These are phyloP conservation scores for Antedon mediterranea DNA, from an alignment of 53 echinoderm and acorn worm genomes.

Conservation along the genomic window DNA sequence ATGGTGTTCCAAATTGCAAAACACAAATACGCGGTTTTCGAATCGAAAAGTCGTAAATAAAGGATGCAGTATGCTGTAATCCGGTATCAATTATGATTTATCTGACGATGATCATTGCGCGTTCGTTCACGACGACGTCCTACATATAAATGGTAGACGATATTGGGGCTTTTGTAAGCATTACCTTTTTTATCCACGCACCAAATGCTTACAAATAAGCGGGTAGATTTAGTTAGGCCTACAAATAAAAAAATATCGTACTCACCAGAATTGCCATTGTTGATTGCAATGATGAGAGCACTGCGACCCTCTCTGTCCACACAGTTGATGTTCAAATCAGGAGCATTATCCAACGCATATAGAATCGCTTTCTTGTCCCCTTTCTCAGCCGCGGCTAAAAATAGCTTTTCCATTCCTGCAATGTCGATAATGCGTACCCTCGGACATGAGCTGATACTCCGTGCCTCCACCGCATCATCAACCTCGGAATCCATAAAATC, in stretches of 20 bases:
- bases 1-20: too few relatives aligned
- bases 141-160: too few relatives aligned
- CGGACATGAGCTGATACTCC: background rate
- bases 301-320: constrained; percentile 75
- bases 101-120: too few relatives aligned
- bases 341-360: constrained; percentile 88
- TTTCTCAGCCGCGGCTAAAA: constrained; percentile 89
- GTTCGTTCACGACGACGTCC: too few relatives aligned
- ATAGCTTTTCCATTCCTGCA: constrained; percentile 69
- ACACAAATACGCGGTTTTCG: too few relatives aligned
- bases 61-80: too few relatives aligned
- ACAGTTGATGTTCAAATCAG: constrained; percentile 89
- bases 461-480: background rate
- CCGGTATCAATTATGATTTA: too few relatives aligned
- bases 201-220: background rate
- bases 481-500: background rate
- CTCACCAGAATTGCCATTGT: constrained; percentile 97
- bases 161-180: too few relatives aligned
- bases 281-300: constrained; percentile 81
- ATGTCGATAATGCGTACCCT: background rate
- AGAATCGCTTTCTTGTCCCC: constrained; percentile 96
- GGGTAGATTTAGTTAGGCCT: background rate
- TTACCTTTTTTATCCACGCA: background rate
- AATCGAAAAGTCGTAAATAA: too few relatives aligned
- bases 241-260: background rate